Evolutionary conservation across 2,888 invertebrate genomes (phyloP).

Genomic region (Yponomeuta malinellus): DNA sequence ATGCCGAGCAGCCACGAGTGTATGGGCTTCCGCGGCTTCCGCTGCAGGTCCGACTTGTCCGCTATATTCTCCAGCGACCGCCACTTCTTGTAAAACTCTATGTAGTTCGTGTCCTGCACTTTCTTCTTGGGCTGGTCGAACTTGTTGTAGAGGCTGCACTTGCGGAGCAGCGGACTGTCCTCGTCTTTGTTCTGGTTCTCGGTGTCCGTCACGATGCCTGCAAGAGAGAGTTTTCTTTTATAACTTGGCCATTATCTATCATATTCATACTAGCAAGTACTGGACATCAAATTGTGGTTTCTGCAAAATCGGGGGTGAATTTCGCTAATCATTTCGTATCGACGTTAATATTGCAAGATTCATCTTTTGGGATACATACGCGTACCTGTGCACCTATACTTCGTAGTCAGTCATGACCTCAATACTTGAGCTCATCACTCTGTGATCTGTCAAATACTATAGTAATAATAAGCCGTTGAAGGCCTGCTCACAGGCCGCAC

Average conservation of each 20-base stretch:
- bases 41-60: slow-evolving; percentile 52
- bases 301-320: too few species aligned
- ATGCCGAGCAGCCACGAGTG: slow-evolving; percentile 85
- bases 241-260: background rate
- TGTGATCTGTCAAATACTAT: too few species aligned
- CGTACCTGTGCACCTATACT: too few species aligned
- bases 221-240: background rate
- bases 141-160: slow-evolving; percentile 55
- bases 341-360: too few species aligned
- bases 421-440: too few species aligned
- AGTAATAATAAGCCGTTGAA: too few species aligned
- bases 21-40: slow-evolving; percentile 80
- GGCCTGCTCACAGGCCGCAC: too few species aligned
- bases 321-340: too few species aligned
- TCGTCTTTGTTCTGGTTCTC: slow-evolving; percentile 49
- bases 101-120: slow-evolving; percentile 55
- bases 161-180: slow-evolving; percentile 67
- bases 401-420: too few species aligned
- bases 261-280: background rate
- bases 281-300: too few species aligned
- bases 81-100: slow-evolving; percentile 82
- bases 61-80: slow-evolving; percentile 84
- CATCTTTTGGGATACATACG: too few species aligned
- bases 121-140: slow-evolving; percentile 54
- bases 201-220: slow-evolving; percentile 42